A percentile compares a stretch with the other conserved stretches of the same genome.
phyloP scores from a whole-genome alignment of 2,113 vertebrate genomes.

The Mormoops blainvillei region DNA sequence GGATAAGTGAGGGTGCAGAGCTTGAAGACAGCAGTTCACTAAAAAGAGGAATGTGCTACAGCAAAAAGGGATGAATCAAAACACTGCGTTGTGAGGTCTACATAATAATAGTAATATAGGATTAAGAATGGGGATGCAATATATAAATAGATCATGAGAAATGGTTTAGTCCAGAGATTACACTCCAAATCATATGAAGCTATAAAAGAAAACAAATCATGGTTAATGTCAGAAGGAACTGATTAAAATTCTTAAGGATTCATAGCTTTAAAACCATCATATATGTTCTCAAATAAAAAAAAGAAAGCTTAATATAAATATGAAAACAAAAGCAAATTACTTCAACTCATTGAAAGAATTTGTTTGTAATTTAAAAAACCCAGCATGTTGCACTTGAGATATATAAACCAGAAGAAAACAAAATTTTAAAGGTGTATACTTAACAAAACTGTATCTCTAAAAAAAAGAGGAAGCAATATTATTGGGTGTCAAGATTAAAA shows the following conservation, averaged over 20 bases:
- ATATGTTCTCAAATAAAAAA: neutral
- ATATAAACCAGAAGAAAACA: neutral
- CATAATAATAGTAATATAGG: fast-evolving
- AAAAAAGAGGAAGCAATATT: neutral
- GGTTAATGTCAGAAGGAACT: neutral
- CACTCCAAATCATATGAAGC: neutral
- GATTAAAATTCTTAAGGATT: neutral
- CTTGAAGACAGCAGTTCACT: neutral
- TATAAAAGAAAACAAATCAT: neutral
- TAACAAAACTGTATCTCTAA: neutral
- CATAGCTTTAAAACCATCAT: neutral
- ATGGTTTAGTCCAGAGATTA: neutral
- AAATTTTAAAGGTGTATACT: neutral
- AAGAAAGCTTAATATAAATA: neutral
- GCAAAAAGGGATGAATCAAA: neutral
- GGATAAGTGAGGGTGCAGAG: neutral
- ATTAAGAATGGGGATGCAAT: neutral
- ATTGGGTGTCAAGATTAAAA: neutral
- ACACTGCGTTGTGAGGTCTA: neutral
- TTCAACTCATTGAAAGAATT: neutral
- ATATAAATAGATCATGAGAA: neutral
- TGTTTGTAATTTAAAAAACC: neutral
- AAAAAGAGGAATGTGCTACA: neutral
- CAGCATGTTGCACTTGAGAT: neutral
- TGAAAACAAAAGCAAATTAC: neutral